Evolutionary conservation across 2,888 invertebrate species (phyloP), one percentile per base, ranked within the genome.

Genomic region (Thysanoteuthis rhombus): DNA sequence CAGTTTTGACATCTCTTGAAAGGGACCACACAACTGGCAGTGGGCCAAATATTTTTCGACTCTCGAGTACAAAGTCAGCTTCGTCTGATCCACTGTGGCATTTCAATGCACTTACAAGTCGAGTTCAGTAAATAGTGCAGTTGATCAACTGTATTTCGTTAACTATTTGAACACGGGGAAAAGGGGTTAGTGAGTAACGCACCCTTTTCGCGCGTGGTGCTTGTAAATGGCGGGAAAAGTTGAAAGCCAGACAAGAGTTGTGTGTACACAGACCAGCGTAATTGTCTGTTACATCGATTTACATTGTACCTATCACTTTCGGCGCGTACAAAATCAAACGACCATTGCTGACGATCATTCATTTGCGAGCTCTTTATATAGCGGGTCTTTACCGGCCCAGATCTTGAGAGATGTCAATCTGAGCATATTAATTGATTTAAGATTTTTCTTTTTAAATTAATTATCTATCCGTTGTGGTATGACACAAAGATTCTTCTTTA

Each of bases 161-260:
- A 75, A 75, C n/a, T 75, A 75, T 75, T 75, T 75, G 75, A n/a
- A 75, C n/a, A 75, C 36, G 19, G 3, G n/a, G 75, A 75, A 75
- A n/a, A 1, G 75, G n/a, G n/a, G 75, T 16, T 36, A n/a, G 75
- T 75, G 75, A 12, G 75, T 75, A 75, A 75, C 75, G n/a, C 52
- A 6, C 25, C 25, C 52, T 52, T 52, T 52, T 52, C 52, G 25
- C 75, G 75, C 75, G n/a, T 75, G n/a, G 16, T 36, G n/a, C 75
- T n/a, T 75, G 75, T 75, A 75, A n/a, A n/a, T 75, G n/a, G 75
- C n/a, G n/a, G 75, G 75, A 75, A 75, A 75, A 75, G n/a, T 75
- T 75, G 75, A 75, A 75, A 75, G 75, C n/a, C 75, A 36, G 19
- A 75, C 75, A 75, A n/a, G 75, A 75, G n/a, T 75, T 75, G 75